These are phyloP conservation scores for Turritopsis dohrnii DNA, from an alignment of 30 jellyfish, hydroid and myxozoan genomes.

Conservation along the genomic window DNA sequence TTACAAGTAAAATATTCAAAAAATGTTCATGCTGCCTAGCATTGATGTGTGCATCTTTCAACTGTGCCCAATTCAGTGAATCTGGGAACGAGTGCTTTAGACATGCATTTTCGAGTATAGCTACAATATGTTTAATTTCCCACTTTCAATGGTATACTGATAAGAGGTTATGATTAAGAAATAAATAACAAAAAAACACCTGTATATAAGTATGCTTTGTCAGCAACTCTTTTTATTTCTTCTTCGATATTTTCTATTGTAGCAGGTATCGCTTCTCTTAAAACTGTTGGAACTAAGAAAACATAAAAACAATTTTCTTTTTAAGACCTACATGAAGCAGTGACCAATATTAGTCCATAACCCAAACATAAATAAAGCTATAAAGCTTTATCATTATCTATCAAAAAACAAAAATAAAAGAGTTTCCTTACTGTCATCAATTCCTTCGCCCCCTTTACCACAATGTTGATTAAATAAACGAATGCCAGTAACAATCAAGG, in stretches of 20 bases:
- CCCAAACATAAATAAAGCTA: too few relatives aligned
- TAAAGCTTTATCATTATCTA: background rate
- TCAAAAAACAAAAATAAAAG: background rate
- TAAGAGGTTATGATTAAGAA: background rate
- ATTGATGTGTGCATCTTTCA: constrained; percentile 70
- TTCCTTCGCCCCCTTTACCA: constrained; percentile 91
- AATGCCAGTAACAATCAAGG: constrained; percentile 74
- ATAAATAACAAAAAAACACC: constrained; percentile 10
- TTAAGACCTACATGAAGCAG: background rate
- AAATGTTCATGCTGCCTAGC: constrained; percentile 82
- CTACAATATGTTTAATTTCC: constrained; percentile 16
- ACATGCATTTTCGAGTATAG: constrained; percentile 49
- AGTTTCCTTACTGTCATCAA: constrained; percentile 65
- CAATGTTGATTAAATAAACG: constrained; percentile 68
- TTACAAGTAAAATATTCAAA: constrained; percentile 53
- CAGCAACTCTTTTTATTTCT: constrained; percentile 38
- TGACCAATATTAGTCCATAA: background rate
- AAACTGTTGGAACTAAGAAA: constrained; percentile 54
- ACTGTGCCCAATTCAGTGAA: constrained; percentile 43
- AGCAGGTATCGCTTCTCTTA: constrained; percentile 81
- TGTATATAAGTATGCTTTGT: constrained; percentile 39
- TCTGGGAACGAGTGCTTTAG: constrained; percentile 24
- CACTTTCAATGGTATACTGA: too few relatives aligned
- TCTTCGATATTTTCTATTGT: constrained; percentile 52
- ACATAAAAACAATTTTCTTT: background rate